Conservation (phyloP, 2,113 vertebrate genomes). For the Gadus macrocephalus region DNA sequence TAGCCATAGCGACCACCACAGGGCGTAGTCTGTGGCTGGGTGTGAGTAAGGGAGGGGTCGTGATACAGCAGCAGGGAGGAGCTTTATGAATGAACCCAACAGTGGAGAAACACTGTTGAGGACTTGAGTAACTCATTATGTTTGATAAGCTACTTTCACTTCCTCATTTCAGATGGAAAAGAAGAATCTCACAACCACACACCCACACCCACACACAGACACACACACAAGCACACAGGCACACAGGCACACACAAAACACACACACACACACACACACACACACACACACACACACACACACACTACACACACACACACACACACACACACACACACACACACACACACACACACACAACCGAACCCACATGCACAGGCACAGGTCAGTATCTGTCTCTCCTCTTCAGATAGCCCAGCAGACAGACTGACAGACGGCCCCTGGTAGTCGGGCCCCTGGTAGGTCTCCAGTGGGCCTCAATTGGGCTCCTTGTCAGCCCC, state of each 20-base stretch:
- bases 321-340: not conserved
- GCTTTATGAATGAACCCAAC: too few species aligned
- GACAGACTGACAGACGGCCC: not conserved
- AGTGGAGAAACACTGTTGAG: not conserved
- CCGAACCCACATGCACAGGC: not conserved
- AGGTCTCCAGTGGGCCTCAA: too few species aligned
- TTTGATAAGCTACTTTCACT: too few species aligned
- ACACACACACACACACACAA: conserved; percentile 1
- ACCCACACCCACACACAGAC: conserved; percentile 3
- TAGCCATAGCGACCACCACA: too few species aligned
- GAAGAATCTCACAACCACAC: not conserved
- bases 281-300: not conserved
- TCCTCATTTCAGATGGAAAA: too few species aligned
- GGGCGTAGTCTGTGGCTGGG: too few species aligned
- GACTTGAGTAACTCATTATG: too few species aligned
- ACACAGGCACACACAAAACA: not conserved
- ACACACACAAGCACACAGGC: too few species aligned
- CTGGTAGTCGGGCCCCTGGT: too few species aligned
- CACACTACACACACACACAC: not conserved
- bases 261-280: not conserved
- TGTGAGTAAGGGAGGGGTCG: too few species aligned
- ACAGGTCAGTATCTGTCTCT: not conserved
- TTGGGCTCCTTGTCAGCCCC: too few species aligned
- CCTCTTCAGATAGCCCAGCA: not conserved
- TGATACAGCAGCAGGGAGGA: too few species aligned